Base-by-base conservation (phyloP, 64 coral and sea anemone genomes). In the Anthopleura sola region DNA sequence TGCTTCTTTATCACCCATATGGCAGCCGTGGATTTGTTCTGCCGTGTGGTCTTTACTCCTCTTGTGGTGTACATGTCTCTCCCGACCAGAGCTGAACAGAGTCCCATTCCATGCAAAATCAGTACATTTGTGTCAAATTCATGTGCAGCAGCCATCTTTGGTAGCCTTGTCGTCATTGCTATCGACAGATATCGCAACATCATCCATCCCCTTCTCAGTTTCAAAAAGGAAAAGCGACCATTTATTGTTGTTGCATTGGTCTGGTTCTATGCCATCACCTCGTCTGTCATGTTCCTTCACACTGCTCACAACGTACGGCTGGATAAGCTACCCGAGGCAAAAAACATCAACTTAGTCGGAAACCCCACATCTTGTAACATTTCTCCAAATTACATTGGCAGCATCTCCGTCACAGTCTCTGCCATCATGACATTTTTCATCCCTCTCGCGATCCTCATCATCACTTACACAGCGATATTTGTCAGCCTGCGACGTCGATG, bases 1-100 rank as follows among this genome's bases (percentile, higher is more conserved):
- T 87, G 86, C 36, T 66, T 93, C 36, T 88, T 93, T 40, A 93
- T 93, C 31, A 78, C 81, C 26, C 91, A 93, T 40, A 57, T 93
- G 37, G 82, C 80, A 17, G 55, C 83, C 1, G 68, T 77, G 18
- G 91, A 93, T 36, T 44, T 87, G 19, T 20, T 78, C 10, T 60
- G 34, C 32, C 81, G 86, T 48, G 10, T 88, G 32, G 23, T 78
- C 8, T 24, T 85, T 21, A n/a, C 68, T 11, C 86, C 86, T 39
- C 3, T 88, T 6, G 49, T 93, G 16, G 23, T 84, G 2, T 24
- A 58, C 6, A 75, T 75, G 36, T 16, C 58, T 17, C 21, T 77
- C 62, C 66, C 82, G 32, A 19, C 80, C 5, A 51, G 26, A 47
- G 17, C 13, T 12, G 80, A 54, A 11, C 80, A 50, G 7, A 55